phyloP scores from a whole-genome alignment of 2,113 vertebrate species.

The Callipepla californica region DNA sequence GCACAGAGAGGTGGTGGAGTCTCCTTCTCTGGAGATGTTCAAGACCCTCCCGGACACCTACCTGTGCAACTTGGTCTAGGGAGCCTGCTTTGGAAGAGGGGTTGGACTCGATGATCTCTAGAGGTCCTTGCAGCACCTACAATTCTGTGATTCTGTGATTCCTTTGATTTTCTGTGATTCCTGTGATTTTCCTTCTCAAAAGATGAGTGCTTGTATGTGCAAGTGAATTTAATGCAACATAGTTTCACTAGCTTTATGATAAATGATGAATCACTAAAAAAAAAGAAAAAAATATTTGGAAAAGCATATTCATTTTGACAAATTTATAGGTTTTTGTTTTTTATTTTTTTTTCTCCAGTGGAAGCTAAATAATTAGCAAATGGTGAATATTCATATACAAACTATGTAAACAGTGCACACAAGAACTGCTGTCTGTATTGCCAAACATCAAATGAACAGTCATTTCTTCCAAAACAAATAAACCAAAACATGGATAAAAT shows the following conservation, averaged over 20 bases:
- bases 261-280: background rate
- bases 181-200: background rate
- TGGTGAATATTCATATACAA: background rate
- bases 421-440: background rate
- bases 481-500: background rate
- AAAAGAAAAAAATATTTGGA: rapidly evolving
- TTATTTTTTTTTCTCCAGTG: background rate
- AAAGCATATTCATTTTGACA: background rate
- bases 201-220: background rate
- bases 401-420: background rate
- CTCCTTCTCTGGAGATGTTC: too few species aligned
- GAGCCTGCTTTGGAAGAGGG: too few species aligned
- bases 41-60: too few species aligned
- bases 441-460: background rate
- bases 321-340: background rate
- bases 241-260: background rate
- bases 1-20: too few species aligned
- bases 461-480: background rate
- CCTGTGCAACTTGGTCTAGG: too few species aligned
- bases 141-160: too few species aligned
- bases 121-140: too few species aligned
- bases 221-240: background rate
- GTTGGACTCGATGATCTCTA: too few species aligned
- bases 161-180: too few species aligned
- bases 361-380: background rate